Evolutionary conservation across 2,797 vertebrate species (phyloP), one percentile per base, ranked within the genome.

Genomic region (Anguilla megastoma): DNA sequence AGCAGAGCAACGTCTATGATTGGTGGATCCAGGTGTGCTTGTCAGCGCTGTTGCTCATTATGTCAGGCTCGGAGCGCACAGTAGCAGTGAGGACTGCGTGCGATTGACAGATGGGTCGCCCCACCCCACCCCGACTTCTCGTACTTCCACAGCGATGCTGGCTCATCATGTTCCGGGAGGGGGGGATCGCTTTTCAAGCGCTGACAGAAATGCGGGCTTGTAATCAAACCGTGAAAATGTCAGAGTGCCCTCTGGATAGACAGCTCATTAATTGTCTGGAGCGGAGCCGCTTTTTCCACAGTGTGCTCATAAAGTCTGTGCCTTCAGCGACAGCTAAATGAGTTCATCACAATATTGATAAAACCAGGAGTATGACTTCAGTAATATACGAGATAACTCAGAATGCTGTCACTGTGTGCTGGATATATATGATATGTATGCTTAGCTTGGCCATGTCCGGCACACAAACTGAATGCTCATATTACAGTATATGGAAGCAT

Each of bases 221-320:
- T 50, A 82, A n/a, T 50, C 41, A 12, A 82, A 45, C 79, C 79
- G n/a, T 82, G 79, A 50, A 50, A 82, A 82, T 82, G 79, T 48
- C 79, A 82, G 79, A 50, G 36, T n/a, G 21, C 79, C 7, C 79
- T 82, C 79, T 82, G 3, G 24, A n/a, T 9, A 82, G 79, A n/a
- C 79, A 10, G 21, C 18, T 82, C 41, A 50, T 80, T 80, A 48
- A 48, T 48, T 24, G 7, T 21, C 12, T 79, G 36, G 33, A 41
- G 3, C 33, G 7, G 76, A 21, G 33, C n/a, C 6, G 36, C 16
- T 10, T 80, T 74, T 74, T 33, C 69, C 69, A 74, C 69, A 3
- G 7, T 45, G 74, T 18, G 3, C 74, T 76, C 33, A 3, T 27
- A 4, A 27, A 10, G 74, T 4, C 33, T 4, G 4, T 36, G 14